These are phyloP conservation scores for Gopherus flavomarginatus DNA, from an alignment of 2,113 vertebrate genomes.

Conservation along the genomic window DNA sequence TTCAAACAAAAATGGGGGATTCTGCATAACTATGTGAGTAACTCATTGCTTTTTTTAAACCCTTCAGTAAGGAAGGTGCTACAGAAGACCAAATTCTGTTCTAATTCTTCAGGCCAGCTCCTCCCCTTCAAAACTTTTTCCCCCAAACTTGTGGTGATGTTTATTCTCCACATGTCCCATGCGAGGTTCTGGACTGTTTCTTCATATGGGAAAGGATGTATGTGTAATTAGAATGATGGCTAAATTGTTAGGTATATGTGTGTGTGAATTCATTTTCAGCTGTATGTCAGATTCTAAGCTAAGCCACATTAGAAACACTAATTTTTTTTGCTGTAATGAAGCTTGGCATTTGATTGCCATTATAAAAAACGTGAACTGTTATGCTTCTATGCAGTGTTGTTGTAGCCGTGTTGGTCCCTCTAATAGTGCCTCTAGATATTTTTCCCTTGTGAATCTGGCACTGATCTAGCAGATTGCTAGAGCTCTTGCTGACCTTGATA, in stretches of 20 bases:
- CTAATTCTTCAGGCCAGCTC: not conserved
- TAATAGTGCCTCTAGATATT: conserved; percentile 55
- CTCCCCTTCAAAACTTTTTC: not conserved
- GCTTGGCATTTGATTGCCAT: conserved; percentile 68
- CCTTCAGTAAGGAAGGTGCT: not conserved
- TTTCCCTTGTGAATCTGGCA: conserved; percentile 59
- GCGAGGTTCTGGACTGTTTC: conserved; percentile 1
- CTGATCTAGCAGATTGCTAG: conserved; percentile 68
- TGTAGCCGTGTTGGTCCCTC: no score
- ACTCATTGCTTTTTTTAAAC: not conserved
- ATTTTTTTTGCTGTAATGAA: conserved; percentile 69
- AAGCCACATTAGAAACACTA: conserved; percentile 46
- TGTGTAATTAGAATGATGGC: not conserved
- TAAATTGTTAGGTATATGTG: conserved; percentile 6
- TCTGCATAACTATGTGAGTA: not conserved
- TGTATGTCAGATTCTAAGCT: conserved; percentile 40
- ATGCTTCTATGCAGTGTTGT: not conserved
- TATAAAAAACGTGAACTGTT: conserved; percentile 58
- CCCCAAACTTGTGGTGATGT: not conserved
- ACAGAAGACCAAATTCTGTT: not conserved
- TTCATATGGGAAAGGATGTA: conserved; percentile 1
- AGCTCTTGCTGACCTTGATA: conserved; percentile 74
- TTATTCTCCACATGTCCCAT: not conserved
- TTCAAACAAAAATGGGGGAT: not conserved
- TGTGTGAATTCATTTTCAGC: conserved; percentile 51